Evolutionary conservation across 2,113 vertebrate species (phyloP).

Genomic region (Pomatorhinus ruficollis): DNA sequence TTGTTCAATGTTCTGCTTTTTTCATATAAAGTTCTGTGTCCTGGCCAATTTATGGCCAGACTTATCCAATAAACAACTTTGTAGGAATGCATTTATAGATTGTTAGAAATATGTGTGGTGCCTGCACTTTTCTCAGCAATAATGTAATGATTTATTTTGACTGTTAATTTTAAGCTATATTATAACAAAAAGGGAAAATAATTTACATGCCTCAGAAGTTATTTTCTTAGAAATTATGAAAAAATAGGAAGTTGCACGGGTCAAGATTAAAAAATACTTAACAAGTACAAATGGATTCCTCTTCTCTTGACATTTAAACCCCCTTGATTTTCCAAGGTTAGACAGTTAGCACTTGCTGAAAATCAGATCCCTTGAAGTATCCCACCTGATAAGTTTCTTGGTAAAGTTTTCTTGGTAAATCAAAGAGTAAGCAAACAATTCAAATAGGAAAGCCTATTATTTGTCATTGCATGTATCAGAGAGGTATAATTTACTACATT

Average conservation of each 20-base stretch:
- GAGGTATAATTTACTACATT: neutral
- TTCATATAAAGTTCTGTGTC: conserved; percentile 60
- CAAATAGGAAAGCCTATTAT: neutral
- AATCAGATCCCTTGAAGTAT: neutral
- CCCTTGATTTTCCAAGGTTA: neutral
- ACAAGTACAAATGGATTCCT: neutral
- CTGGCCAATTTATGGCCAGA: conserved; percentile 54
- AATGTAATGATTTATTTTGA: conserved; percentile 31
- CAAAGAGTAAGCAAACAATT: neutral
- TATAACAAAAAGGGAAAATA: neutral
- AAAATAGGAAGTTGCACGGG: neutral
- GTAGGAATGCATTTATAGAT: conserved; percentile 65
- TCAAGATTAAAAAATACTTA: neutral
- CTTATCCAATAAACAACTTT: conserved; percentile 65
- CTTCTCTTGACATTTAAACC: neutral
- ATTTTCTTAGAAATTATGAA: neutral
- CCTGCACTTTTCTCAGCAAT: conserved; percentile 17
- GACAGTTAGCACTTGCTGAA: neutral
- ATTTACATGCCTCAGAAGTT: neutral
- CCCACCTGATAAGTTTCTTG: too few relatives aligned
- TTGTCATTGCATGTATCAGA: neutral
- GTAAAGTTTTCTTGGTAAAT: neutral
- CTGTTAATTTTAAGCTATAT: conserved; percentile 6
- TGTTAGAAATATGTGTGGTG: conserved; percentile 59
- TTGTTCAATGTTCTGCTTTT: conserved; percentile 45